phyloP scores from a whole-genome alignment of 2,113 vertebrate species.

The Engystomops pustulosus region DNA sequence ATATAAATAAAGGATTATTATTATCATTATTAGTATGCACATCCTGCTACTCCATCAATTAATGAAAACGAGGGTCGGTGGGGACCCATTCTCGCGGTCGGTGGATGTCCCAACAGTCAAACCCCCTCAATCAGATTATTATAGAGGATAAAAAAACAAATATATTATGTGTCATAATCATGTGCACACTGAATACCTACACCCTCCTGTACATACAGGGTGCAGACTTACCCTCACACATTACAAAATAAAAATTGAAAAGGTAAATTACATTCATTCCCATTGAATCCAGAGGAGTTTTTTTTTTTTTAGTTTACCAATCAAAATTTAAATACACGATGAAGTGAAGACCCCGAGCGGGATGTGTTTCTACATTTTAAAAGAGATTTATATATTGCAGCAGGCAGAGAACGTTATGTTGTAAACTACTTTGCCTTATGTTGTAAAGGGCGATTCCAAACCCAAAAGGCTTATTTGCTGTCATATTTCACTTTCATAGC shows the following conservation, averaged over 20 bases:
- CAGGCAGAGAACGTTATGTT: background rate
- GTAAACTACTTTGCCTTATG: conserved; percentile 2
- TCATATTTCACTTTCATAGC: conserved; percentile 1
- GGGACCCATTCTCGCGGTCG: no score
- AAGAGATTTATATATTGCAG: background rate
- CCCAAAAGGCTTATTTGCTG: background rate
- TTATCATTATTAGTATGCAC: no score
- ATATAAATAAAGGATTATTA: no score
- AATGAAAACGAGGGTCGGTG: no score
- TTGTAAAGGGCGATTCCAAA: conserved; percentile 5
- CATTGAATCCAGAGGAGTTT: background rate
- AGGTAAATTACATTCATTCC: background rate
- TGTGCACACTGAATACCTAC: no score
- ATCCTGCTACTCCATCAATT: no score
- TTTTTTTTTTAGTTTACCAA: background rate
- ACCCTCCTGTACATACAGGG: no score
- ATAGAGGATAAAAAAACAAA: no score
- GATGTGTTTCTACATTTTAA: background rate
- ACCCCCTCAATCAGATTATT: no score
- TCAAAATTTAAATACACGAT: conserved; percentile 1
- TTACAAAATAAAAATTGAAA: background rate
- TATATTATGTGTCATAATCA: no score
- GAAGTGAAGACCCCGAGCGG: background rate
- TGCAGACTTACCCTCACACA: background rate
- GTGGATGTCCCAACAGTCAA: no score